Evolutionary conservation across 2,888 invertebrate species (phyloP).

Genomic region (Muscina levida): DNA sequence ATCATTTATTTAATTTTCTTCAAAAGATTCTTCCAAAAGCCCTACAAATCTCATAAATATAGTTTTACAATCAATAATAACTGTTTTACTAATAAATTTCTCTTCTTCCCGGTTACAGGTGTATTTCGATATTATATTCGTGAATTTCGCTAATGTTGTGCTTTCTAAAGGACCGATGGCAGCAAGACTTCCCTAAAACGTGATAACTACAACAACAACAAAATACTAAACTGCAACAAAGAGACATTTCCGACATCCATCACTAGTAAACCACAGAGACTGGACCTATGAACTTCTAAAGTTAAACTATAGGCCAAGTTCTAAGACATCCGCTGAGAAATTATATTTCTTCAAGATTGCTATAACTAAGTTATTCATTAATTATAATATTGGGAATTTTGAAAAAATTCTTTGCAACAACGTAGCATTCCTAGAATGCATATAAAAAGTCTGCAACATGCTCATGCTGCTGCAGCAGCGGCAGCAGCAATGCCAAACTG

Average conservation of each 20-base stretch:
- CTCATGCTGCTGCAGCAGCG: constrained; percentile 74
- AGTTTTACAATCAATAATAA: too few species aligned
- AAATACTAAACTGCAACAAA: constrained; percentile 11
- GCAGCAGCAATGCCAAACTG: constrained; percentile 78
- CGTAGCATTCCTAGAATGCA: constrained; percentile 71
- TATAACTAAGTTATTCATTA: constrained; percentile 28
- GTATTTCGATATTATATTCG: too few species aligned
- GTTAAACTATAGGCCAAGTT: constrained; percentile 37
- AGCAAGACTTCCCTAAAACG: constrained; percentile 48
- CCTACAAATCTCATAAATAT: too few species aligned
- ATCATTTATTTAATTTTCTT: too few species aligned
- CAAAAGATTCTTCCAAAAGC: too few species aligned
- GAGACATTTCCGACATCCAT: constrained; percentile 8
- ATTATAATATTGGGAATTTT: constrained; percentile 32
- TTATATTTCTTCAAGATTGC: background rate
- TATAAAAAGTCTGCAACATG: constrained; percentile 77
- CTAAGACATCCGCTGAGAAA: background rate
- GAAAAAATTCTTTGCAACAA: constrained; percentile 41
- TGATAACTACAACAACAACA: constrained; percentile 38
- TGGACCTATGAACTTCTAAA: constrained; percentile 40
- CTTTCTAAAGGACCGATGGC: constrained; percentile 40
- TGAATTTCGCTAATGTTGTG: constrained; percentile 16
- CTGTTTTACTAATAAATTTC: too few species aligned
- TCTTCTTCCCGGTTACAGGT: too few species aligned
- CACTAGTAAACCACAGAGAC: constrained; percentile 17